phyloP scores from a whole-genome alignment of 2,113 vertebrate species.

The Aphelocoma coerulescens region DNA sequence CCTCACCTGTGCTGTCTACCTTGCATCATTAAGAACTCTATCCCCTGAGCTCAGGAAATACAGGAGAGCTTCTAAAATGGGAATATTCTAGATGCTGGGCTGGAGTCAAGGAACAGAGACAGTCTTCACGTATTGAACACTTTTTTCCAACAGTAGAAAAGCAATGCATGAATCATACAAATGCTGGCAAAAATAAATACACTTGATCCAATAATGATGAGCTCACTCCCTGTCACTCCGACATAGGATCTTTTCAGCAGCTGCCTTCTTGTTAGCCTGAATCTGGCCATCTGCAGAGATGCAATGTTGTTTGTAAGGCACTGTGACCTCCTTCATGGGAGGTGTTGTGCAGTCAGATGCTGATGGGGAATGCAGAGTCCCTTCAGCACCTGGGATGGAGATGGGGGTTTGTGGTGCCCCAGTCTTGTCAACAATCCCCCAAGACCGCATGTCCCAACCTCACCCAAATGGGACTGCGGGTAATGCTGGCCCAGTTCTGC shows the following conservation, averaged over 20 bases:
- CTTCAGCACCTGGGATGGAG: not conserved
- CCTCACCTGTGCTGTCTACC: not conserved
- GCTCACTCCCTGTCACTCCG: not conserved
- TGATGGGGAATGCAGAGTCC: not conserved
- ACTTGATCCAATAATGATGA: not conserved
- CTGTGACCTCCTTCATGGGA: not conserved
- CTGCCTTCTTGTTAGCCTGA: not conserved
- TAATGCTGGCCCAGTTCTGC: not conserved
- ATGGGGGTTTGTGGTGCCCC: fast-evolving
- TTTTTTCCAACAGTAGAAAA: conserved; percentile 50
- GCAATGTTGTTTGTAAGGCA: not conserved
- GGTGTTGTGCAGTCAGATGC: fast-evolving
- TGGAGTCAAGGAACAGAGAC: not conserved
- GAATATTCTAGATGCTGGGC: conserved; percentile 20
- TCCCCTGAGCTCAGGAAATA: not conserved
- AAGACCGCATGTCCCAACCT: not conserved
- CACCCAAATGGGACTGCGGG: not conserved
- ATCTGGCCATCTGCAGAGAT: not conserved
- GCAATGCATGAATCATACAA: conserved; percentile 38
- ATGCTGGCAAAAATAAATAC: conserved; percentile 37
- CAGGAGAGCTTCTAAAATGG: not conserved
- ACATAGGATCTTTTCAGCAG: not conserved
- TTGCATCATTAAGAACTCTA: not conserved
- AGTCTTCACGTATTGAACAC: not conserved
- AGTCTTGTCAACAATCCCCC: not conserved